phyloP scores from a whole-genome alignment of 2,797 vertebrate genomes.

The Florisuga fusca region DNA sequence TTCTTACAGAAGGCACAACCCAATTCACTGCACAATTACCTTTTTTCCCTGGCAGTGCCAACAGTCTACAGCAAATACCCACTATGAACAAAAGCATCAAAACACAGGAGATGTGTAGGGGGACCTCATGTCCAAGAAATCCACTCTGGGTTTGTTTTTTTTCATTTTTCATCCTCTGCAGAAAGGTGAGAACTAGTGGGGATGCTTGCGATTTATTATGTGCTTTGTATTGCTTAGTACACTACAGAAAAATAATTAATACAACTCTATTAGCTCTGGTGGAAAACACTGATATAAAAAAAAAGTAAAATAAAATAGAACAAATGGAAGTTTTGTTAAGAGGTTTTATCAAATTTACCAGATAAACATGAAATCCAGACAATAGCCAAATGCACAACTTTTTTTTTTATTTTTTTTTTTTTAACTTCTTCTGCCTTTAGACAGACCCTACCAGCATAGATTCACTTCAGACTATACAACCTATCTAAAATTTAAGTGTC shows the following conservation, averaged over 20 bases:
- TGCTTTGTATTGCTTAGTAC: neutral
- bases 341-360: neutral
- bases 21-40: constrained; percentile 13
- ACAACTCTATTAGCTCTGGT: neutral
- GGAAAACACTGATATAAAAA: neutral
- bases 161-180: neutral
- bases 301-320: neutral
- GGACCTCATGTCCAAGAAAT: neutral
- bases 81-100: neutral
- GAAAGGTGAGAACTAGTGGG: neutral
- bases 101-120: neutral
- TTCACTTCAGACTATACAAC: neutral
- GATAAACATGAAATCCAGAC: neutral
- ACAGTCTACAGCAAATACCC: neutral
- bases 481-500: neutral
- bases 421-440: neutral
- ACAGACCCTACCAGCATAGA: neutral
- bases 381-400: neutral
- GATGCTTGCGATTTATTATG: neutral
- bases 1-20: neutral
- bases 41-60: neutral
- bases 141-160: neutral
- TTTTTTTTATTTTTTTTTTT: neutral
- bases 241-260: neutral
- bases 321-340: neutral